Evolutionary conservation across 92 coral and sea anemone genomes (phyloP), one percentile per base, ranked within the genome.

Genomic region (Pocillopora grandis): DNA sequence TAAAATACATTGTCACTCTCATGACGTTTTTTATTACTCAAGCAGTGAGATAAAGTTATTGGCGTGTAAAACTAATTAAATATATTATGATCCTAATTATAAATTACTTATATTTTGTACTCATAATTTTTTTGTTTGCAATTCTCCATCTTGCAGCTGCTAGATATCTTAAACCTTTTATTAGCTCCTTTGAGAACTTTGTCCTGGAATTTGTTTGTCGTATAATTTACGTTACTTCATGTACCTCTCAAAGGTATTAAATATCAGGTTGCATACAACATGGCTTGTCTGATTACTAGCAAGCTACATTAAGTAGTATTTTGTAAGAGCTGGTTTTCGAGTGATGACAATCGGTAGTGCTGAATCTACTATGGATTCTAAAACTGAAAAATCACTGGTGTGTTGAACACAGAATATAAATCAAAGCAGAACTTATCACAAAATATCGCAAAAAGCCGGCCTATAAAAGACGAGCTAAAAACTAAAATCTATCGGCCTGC

Each of bases 181-280:
- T 76, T 19, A n/a, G 68, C 80, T 76, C 75, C 27, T 11, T 14
- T 33, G 0, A 23, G 55, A 76, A 69, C 80, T 61, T 76, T 67
- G 80, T 76, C 80, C 9, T 17, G 60, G 31, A 76, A 9, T 0
- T 18, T 35, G 31, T 33, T 76, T 76, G 68, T 76, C 73, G 5
- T 2, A 68, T 14, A 27, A 27, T 27, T 27, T 27, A 27, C 1
- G 31, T 27, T 27, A 27, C 31, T 27, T 27, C 31, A 27, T 1
- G 2, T 5, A 15, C 56, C 74, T 69, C 33, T 33, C 19, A 68
- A 12, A 65, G 12, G 48, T 66, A 66, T 66, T 66, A 66, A 66
- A 66, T 66, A 66, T 66, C 48, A 33, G n/a, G 18, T 67, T 12
- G 4, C 72, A 42, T 7, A 42, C 52, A 7, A 42, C 0, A 42